phyloP scores from a whole-genome alignment of 2,797 vertebrate genomes.

The Lindbergichthys nudifrons region DNA sequence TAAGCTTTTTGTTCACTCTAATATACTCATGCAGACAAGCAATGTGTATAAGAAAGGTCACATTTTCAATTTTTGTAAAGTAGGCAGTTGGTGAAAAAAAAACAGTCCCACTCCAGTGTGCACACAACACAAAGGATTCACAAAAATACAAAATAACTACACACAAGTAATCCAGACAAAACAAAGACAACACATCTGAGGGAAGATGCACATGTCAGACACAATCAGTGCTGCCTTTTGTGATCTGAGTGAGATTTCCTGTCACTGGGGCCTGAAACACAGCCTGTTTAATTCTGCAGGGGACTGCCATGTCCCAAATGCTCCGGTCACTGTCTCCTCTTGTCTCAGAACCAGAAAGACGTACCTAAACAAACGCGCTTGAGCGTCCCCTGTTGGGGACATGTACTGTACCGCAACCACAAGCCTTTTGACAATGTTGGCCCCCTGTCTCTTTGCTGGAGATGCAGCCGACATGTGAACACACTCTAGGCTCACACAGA shows the following conservation, averaged over 20 bases:
- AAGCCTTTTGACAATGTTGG: constrained; percentile 57
- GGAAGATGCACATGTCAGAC: constrained; percentile 78
- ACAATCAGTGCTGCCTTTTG: constrained; percentile 75
- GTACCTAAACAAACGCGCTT: constrained; percentile 62
- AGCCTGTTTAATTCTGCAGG: constrained; percentile 80
- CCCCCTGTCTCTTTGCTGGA: constrained; percentile 33
- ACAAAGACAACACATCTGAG: constrained; percentile 76
- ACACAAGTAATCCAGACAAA: constrained; percentile 72
- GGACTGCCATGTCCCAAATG: constrained; percentile 66
- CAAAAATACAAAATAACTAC: constrained; percentile 48
- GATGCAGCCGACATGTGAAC: constrained; percentile 55
- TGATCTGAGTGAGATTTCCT: constrained; percentile 83
- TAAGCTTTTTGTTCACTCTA: constrained; percentile 56
- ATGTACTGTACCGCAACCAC: constrained; percentile 41
- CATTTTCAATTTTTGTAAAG: constrained; percentile 55
- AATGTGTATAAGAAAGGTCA: constrained; percentile 70
- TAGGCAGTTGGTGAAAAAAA: constrained; percentile 20
- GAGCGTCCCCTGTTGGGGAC: constrained; percentile 48
- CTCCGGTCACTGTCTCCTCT: constrained; percentile 73
- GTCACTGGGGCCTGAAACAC: constrained; percentile 71
- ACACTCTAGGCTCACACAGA: constrained; percentile 58
- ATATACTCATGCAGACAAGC: constrained; percentile 54
- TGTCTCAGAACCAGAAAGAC: constrained; percentile 57
- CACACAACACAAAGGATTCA: background rate
- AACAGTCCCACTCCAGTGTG: background rate